Percentiles rank a stretch among this genome's conserved stretches.
phyloP scores from a whole-genome alignment of 2,888 invertebrate species.

The Erannis defoliaria region DNA sequence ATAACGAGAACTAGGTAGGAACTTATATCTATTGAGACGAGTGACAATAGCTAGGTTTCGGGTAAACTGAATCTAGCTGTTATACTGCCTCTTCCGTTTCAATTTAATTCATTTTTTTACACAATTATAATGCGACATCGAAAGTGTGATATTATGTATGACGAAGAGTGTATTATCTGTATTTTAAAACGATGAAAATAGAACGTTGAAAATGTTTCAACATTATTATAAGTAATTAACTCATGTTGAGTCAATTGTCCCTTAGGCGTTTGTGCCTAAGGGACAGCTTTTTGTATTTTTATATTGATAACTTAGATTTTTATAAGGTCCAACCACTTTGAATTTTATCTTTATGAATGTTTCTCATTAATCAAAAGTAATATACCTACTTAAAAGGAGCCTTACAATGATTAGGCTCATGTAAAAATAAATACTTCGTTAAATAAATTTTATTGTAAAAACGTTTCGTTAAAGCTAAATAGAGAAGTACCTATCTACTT shows the following conservation, averaged over 20 bases:
- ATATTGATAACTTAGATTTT: conserved; percentile 1
- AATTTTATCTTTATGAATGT: conserved; percentile 19
- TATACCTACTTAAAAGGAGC: neutral
- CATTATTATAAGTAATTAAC: conserved; percentile 58
- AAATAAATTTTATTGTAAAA: neutral
- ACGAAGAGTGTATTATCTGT: conserved; percentile 2
- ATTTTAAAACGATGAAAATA: conserved; percentile 25
- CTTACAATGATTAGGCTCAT: neutral
- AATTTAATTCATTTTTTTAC: neutral
- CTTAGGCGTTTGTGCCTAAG: conserved; percentile 44
- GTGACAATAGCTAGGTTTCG: neutral
- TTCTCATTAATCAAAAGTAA: neutral
- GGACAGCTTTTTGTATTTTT: conserved; percentile 42
- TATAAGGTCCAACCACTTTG: neutral
- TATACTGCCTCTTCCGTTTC: neutral
- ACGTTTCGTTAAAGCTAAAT: neutral
- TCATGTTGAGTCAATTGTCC: conserved; percentile 77
- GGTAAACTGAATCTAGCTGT: neutral
- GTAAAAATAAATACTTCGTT: neutral
- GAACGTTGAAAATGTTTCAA: conserved; percentile 68
- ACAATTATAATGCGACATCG: neutral
- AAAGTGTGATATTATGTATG: neutral
- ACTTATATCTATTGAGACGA: neutral
- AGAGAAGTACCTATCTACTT: conserved; percentile 3
- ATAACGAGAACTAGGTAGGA: too few relatives aligned